A percentile compares a stretch with the other conserved stretches of the same genome.
phyloP scores from a whole-genome alignment of 2,113 vertebrate species.

The Pithys albifrons region DNA sequence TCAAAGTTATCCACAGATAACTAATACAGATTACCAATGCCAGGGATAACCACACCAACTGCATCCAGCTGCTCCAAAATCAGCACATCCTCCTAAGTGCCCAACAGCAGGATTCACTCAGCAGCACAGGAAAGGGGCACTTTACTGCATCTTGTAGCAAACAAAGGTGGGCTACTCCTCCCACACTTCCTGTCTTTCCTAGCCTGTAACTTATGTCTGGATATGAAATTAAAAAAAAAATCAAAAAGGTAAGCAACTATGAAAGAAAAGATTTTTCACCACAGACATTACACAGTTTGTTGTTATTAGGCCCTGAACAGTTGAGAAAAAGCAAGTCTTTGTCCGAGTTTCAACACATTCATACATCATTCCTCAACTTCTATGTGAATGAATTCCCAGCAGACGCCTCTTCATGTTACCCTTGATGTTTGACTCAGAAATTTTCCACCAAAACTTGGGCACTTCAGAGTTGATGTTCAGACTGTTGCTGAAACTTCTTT shows the following conservation, averaged over 20 bases:
- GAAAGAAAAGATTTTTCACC: not conserved
- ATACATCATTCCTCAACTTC: conserved; percentile 1
- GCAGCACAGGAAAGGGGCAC: not conserved
- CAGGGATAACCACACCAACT: not conserved
- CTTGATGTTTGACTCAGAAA: conserved; percentile 1
- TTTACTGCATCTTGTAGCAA: not conserved
- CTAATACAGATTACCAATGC: not conserved
- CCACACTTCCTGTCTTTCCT: not conserved
- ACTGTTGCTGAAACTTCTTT: not conserved
- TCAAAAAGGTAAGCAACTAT: not conserved
- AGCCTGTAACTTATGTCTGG: not conserved
- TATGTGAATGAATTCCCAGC: not conserved
- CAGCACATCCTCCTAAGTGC: not conserved
- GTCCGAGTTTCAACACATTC: conserved; percentile 29
- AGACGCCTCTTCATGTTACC: not conserved
- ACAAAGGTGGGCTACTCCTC: not conserved
- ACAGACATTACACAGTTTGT: not conserved
- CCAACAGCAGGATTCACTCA: not conserved
- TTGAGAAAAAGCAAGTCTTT: conserved; percentile 8
- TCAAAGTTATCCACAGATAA: not conserved
- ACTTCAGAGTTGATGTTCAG: not conserved
- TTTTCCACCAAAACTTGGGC: not conserved
- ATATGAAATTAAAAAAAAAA: not conserved
- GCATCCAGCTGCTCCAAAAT: not conserved
- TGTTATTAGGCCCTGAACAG: not conserved